A percentile compares a stretch with the other conserved stretches of the same genome.
Conservation (phyloP, 2,797 vertebrate genomes). For the Hippoglossus hippoglossus region DNA sequence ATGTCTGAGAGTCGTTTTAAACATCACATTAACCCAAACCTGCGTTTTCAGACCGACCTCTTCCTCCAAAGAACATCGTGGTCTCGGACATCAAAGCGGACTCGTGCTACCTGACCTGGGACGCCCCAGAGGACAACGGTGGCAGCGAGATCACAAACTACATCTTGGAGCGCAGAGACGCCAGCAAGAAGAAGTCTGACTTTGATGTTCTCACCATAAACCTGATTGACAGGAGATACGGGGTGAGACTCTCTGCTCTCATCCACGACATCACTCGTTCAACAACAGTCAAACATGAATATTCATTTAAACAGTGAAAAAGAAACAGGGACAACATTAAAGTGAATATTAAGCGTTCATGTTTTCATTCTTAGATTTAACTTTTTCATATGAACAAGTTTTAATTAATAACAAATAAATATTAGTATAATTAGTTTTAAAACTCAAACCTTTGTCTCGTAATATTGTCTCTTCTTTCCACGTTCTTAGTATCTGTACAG, state of each 20-base stretch:
- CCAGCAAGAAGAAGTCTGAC: constrained; percentile 96
- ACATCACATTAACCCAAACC: background rate
- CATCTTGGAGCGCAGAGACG: constrained; percentile 93
- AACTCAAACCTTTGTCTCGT: no score
- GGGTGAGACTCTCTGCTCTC: constrained; percentile 73
- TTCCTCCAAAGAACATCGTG: constrained; percentile 91
- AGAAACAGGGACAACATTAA: background rate
- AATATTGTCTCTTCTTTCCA: no score
- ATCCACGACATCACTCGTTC: no score
- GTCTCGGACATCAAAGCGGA: constrained; percentile 94
- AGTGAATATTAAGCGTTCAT: background rate
- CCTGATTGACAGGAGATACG: constrained; percentile 90
- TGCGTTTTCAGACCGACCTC: constrained; percentile 88
- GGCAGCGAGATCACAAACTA: constrained; percentile 98
- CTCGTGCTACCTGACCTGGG: constrained; percentile 96
- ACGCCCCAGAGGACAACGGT: constrained; percentile 94
- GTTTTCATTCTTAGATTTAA: no score
- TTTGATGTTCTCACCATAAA: constrained; percentile 92
- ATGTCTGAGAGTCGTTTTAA: background rate
- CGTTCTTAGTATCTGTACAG: no score
- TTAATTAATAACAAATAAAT: no score
- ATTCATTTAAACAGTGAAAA: no score
- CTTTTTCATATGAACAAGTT: no score
- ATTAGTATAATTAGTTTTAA: no score
- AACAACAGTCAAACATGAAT: no score